phyloP scores from a whole-genome alignment of 1,140 invertebrate genomes.

The Euwallacea fornicatus region DNA sequence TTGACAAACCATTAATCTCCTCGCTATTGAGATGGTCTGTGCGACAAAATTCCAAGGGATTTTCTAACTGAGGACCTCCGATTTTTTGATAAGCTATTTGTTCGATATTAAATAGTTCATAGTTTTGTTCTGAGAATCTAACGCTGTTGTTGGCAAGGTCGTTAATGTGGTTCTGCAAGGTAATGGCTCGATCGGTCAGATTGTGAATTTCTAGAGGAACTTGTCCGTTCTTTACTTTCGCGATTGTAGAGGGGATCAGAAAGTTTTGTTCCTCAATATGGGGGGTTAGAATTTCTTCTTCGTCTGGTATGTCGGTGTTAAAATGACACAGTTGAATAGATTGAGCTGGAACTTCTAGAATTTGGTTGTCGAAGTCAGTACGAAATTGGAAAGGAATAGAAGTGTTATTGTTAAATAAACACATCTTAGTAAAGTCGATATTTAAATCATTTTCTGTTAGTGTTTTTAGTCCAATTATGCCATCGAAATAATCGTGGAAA shows the following conservation, averaged over 20 bases:
- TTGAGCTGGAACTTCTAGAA: conserved; percentile 5
- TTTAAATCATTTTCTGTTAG: conserved; percentile 30
- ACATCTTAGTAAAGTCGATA: conserved; percentile 32
- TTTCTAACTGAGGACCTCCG: background rate
- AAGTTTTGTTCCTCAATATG: background rate
- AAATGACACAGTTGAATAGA: background rate
- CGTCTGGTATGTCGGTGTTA: conserved; percentile 1
- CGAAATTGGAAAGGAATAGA: conserved; percentile 22
- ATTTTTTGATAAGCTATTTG: background rate
- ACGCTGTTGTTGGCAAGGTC: background rate
- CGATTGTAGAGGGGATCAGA: too few relatives aligned
- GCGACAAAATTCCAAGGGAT: background rate
- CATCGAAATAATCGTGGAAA: conserved; percentile 43
- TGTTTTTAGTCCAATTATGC: conserved; percentile 37
- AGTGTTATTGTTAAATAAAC: conserved; percentile 22
- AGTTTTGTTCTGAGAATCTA: background rate
- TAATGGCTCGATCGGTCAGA: background rate
- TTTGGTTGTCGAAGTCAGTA: conserved; percentile 13
- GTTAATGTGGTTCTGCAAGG: background rate
- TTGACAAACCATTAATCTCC: conserved; percentile 23
- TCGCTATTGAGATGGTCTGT: conserved; percentile 35
- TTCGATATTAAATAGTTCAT: conserved; percentile 1
- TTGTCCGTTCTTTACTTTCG: too few relatives aligned
- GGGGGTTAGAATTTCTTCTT: conserved; percentile 5
- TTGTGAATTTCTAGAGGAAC: conserved; percentile 18